A percentile compares a stretch with the other conserved stretches of the same genome.
These are phyloP conservation scores for Scartelaos histophorus DNA, from an alignment of 2,113 vertebrate genomes.

Conservation along the genomic window DNA sequence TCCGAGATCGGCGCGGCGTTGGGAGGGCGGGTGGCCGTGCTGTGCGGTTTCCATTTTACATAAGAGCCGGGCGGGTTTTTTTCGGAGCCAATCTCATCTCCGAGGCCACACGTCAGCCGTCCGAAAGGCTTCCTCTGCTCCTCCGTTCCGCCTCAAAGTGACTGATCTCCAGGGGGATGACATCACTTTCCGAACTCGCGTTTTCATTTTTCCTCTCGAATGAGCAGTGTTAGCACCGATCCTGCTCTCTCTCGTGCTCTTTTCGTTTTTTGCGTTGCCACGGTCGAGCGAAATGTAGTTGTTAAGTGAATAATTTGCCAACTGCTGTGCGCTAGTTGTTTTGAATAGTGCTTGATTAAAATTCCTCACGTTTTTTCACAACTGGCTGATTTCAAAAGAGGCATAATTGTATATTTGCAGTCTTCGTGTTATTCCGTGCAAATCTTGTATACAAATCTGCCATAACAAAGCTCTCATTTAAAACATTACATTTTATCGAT, in stretches of 20 bases:
- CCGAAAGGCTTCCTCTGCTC: not conserved
- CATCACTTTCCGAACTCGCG: constrained; percentile 3
- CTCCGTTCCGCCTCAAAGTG: constrained; percentile 5
- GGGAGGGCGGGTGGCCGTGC: not conserved
- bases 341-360: not conserved
- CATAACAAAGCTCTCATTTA: too few species aligned
- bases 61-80: constrained; percentile 71
- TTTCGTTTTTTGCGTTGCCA: not conserved
- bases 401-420: too few species aligned
- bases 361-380: not conserved
- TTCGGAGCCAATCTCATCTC: constrained; percentile 79
- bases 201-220: constrained; percentile 3
- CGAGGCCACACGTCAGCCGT: constrained; percentile 70
- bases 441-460: too few species aligned
- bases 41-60: constrained; percentile 69
- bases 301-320: not conserved
- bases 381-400: too few species aligned
- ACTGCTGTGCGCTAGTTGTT: not conserved
- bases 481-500: too few species aligned
- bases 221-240: not conserved
- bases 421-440: too few species aligned
- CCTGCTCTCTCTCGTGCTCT: not conserved
- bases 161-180: constrained; percentile 5
- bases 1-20: constrained; percentile 78
- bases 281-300: too few species aligned